Conservation (phyloP, 2,113 vertebrate species). For the Anoplopoma fimbria region DNA sequence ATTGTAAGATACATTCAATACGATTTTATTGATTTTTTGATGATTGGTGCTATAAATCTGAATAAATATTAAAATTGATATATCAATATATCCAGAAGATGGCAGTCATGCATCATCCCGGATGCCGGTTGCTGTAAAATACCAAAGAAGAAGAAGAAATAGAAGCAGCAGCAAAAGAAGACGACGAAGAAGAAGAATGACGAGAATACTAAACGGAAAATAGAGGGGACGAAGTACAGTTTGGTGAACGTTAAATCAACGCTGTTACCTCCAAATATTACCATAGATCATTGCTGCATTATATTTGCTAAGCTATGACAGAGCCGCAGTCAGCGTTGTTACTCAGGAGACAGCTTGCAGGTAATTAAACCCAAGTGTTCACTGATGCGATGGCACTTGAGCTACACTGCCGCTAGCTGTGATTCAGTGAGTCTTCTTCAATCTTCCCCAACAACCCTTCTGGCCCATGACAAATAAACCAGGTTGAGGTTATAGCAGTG, state of each 20-base stretch:
- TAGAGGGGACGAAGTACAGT: constrained; percentile 60
- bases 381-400: constrained; percentile 34
- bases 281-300: constrained; percentile 50
- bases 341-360: constrained; percentile 97
- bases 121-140: not conserved
- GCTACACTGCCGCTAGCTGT: constrained; percentile 53
- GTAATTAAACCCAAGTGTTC: constrained; percentile 79
- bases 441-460: constrained; percentile 29
- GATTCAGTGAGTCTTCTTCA: constrained; percentile 63
- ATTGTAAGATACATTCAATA: not conserved
- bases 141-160: constrained; percentile 58
- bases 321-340: constrained; percentile 96
- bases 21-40: too few species aligned
- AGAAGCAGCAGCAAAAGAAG: constrained; percentile 46
- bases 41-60: not conserved
- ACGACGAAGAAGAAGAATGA: constrained; percentile 72
- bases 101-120: constrained; percentile 29
- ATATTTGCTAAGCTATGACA: constrained; percentile 85
- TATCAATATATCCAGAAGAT: constrained; percentile 13
- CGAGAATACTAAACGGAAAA: constrained; percentile 74
- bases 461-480: not conserved
- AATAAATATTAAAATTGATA: not conserved
- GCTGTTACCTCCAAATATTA: constrained; percentile 46
- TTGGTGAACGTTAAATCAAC: constrained; percentile 59
- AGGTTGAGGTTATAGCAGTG: too few species aligned